phyloP scores from a whole-genome alignment of 1,140 invertebrate species.

The Drosophila funebris region DNA sequence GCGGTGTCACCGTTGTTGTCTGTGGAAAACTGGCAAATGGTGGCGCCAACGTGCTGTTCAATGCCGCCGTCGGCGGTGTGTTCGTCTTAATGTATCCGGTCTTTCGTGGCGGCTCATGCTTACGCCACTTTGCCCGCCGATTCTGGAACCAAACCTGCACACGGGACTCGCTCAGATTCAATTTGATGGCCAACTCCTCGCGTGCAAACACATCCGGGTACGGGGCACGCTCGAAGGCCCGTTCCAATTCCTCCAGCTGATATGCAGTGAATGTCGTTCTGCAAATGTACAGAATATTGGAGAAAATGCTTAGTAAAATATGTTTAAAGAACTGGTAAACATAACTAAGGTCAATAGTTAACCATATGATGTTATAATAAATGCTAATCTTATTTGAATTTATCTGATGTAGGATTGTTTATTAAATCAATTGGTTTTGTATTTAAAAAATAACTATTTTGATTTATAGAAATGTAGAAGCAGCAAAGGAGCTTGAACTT shows the following conservation, averaged over 20 bases:
- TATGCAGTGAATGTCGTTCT: slow-evolving; percentile 98
- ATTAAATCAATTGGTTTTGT: neutral
- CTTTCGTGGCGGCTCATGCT: slow-evolving; percentile 98
- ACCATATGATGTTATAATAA: no score
- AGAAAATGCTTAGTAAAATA: neutral
- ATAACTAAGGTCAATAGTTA: neutral
- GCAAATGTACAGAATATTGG: slow-evolving; percentile 65
- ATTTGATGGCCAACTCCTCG: slow-evolving; percentile 95
- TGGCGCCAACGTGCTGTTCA: slow-evolving; percentile 87
- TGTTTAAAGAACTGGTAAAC: neutral
- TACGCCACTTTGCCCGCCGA: slow-evolving; percentile 98
- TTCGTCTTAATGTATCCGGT: slow-evolving; percentile 89
- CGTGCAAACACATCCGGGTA: slow-evolving; percentile 98
- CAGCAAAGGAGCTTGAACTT: no score
- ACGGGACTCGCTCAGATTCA: slow-evolving; percentile 95
- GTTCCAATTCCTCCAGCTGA: slow-evolving; percentile 96
- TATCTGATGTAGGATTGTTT: no score
- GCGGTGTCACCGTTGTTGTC: slow-evolving; percentile 86
- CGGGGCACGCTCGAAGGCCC: slow-evolving; percentile 96
- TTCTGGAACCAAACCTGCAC: slow-evolving; percentile 95
- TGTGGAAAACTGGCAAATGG: slow-evolving; percentile 87
- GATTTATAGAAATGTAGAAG: no score
- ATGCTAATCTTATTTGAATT: no score
- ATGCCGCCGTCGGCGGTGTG: slow-evolving; percentile 85
- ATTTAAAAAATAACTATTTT: neutral